Percentiles rank a stretch among this genome's conserved stretches.
phyloP scores from a whole-genome alignment of 2,113 vertebrate species.

The Crotophaga sulcirostris region DNA sequence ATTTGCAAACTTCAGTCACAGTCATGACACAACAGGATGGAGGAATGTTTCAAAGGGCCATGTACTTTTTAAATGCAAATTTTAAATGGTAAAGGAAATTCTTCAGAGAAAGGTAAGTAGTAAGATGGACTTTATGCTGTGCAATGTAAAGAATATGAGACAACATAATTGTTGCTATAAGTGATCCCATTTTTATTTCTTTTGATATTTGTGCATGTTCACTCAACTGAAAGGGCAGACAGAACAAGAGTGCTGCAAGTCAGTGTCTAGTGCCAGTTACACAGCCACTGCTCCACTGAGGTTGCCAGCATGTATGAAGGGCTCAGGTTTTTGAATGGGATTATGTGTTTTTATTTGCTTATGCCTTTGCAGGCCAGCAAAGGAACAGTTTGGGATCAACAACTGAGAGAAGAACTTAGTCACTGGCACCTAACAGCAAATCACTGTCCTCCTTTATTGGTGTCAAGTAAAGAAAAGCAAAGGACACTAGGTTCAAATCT shows the following conservation, averaged over 20 bases:
- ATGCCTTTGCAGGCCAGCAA: neutral
- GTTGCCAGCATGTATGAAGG: neutral
- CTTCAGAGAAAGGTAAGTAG: neutral
- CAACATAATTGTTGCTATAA: neutral
- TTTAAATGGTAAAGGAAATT: neutral
- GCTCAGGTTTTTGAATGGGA: neutral
- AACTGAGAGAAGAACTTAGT: neutral
- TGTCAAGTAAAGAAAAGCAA: neutral
- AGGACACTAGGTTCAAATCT: neutral
- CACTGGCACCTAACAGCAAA: neutral
- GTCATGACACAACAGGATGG: fast-evolving
- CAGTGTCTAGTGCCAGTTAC: neutral
- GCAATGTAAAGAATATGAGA: neutral
- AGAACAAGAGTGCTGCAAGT: neutral
- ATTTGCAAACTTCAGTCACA: neutral
- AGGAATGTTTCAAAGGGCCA: neutral
- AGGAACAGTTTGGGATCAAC: neutral
- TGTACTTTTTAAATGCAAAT: neutral
- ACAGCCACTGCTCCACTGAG: neutral
- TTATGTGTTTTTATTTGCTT: neutral
- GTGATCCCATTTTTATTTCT: neutral
- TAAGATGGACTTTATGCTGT: neutral
- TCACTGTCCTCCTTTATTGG: neutral
- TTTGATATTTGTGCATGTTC: neutral
- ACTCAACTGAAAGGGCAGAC: neutral